Base-by-base conservation (phyloP, 1,140 invertebrate genomes). In the Tetragnatha versicolor region DNA sequence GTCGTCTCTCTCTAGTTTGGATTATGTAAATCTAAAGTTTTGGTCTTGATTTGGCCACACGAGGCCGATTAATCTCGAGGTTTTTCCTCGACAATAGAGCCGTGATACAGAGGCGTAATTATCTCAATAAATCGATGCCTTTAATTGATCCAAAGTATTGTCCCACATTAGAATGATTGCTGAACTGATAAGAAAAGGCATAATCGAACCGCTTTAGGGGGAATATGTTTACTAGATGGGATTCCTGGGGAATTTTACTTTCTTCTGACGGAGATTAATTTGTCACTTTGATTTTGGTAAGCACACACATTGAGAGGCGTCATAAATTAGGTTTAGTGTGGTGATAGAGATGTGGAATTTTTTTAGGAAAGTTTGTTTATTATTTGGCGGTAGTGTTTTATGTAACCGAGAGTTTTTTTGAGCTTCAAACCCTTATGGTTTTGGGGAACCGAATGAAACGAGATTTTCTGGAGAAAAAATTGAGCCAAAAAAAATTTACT, bases 71-170 rank as follows among this genome's bases (percentile, higher is more conserved):
- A n/a, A n/a, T n/a, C n/a, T n/a, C n/a, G n/a, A n/a, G n/a, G n/a
- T n/a, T n/a, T n/a, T n/a, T n/a, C n/a, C n/a, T n/a, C n/a, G n/a
- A 53, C 25, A 37, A 70, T 70, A 35, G 51, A 70, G 47, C 22
- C 39, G 37, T 55, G 39, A 70, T 70, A 70, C 68, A 70, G 68
- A 47, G 31, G 49, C 49, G n/a, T 70, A 70, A 70, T 70, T 53
- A 70, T 70, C 68, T 70, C 49, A 27, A 31, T 70, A 70, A 68
- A 70, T 70, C 68, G 68, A 70, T 70, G 47, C 47, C 55, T 70
- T 70, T 70, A 70, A 70, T 70, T 70, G 68, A 70, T 70, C 68
- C 47, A 70, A 17, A 55, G 68, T 53, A 70, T 70, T 70, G 68
- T 53, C 49, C 68, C 39, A 55, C 31, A 14, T 55, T 20, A 17